Conservation (phyloP, 1,140 invertebrate genomes). For the Stenopsyche tienmushanensis region DNA sequence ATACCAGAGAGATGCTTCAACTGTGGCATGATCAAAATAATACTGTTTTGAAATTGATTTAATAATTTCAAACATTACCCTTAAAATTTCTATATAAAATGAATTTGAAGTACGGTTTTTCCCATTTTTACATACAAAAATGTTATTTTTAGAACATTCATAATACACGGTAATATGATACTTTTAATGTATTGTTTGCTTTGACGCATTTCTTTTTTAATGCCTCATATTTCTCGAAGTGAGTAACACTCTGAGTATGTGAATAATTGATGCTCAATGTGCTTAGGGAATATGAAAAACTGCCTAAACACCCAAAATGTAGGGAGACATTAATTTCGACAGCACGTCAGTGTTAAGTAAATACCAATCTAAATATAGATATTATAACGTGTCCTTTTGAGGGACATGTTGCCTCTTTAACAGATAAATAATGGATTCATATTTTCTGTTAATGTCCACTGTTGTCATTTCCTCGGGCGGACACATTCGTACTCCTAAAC, state of each 20-base stretch:
- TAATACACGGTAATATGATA: not conserved
- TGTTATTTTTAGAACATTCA: no score
- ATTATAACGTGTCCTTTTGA: not conserved
- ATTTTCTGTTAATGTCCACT: not conserved
- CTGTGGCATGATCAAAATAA: no score
- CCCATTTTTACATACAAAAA: no score
- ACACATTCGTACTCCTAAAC: not conserved
- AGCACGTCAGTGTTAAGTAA: not conserved
- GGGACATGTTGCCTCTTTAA: not conserved
- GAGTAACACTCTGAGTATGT: not conserved
- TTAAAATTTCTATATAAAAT: no score
- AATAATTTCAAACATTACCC: no score
- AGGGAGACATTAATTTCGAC: not conserved
- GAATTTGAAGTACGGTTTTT: no score
- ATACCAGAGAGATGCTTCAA: no score
- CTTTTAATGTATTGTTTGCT: not conserved
- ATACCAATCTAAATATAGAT: not conserved
- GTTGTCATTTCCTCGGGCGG: not conserved
- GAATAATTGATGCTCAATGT: not conserved
- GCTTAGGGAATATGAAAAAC: not conserved
- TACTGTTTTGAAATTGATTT: no score
- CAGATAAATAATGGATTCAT: not conserved
- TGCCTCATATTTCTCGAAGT: not conserved
- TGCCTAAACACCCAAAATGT: not conserved
- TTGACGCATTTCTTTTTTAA: not conserved